Evolutionary conservation across 2,888 invertebrate genomes (phyloP).

Genomic region (Eupithecia dodoneata): DNA sequence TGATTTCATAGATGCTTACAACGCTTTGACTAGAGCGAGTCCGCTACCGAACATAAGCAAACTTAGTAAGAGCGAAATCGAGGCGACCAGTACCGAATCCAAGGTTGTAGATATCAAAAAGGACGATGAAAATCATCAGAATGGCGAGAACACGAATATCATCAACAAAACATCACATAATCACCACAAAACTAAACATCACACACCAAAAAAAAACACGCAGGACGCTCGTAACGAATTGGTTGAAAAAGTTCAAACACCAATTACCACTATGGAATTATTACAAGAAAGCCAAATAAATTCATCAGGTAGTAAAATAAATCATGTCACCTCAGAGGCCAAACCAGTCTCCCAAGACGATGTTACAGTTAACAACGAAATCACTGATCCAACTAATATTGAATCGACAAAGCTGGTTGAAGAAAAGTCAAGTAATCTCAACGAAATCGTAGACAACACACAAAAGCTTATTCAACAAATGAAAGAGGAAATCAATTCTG

Average conservation of each 20-base stretch:
- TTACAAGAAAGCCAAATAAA: slow-evolving; percentile 14
- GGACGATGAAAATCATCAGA: slow-evolving; percentile 29
- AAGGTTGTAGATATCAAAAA: slow-evolving; percentile 14
- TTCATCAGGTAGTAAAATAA: slow-evolving; percentile 14
- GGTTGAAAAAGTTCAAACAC: background rate
- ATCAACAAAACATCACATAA: slow-evolving; percentile 23
- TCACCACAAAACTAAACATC: slow-evolving; percentile 26
- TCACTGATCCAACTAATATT: slow-evolving; percentile 3
- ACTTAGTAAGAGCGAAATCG: slow-evolving; percentile 24
- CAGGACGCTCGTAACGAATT: slow-evolving; percentile 11
- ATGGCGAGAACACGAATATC: slow-evolving; percentile 18
- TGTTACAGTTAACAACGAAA: slow-evolving; percentile 9
- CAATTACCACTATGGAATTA: slow-evolving; percentile 12
- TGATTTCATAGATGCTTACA: slow-evolving; percentile 80
- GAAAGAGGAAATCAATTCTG: slow-evolving; percentile 86
- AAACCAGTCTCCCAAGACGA: background rate
- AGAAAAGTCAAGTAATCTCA: slow-evolving; percentile 70
- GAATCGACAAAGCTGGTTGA: slow-evolving; percentile 40
- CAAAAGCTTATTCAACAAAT: slow-evolving; percentile 86
- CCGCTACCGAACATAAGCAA: slow-evolving; percentile 69
- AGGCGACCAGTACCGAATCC: slow-evolving; percentile 18
- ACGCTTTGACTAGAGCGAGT: slow-evolving; percentile 73
- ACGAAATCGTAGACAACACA: slow-evolving; percentile 85
- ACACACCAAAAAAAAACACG: slow-evolving; percentile 9
- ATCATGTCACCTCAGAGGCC: slow-evolving; percentile 7